These are phyloP conservation scores for Lithobates pipiens DNA, from an alignment of 2,797 vertebrate species.

Conservation along the genomic window DNA sequence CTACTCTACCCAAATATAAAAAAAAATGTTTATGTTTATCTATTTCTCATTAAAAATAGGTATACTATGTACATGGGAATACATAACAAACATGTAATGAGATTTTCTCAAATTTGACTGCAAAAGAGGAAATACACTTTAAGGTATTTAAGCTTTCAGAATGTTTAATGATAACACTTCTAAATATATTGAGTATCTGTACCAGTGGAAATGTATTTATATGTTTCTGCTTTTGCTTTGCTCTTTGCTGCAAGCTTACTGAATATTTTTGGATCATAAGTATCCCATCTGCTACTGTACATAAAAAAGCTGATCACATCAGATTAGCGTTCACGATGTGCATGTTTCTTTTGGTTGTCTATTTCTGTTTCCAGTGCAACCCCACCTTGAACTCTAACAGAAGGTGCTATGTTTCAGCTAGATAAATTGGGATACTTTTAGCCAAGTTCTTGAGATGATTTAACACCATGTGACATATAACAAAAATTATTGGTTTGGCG, in stretches of 20 bases:
- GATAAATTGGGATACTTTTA: slow-evolving; percentile 32
- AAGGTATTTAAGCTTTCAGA: background rate
- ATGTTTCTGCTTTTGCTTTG: background rate
- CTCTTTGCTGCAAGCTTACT: slow-evolving; percentile 3
- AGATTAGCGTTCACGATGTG: slow-evolving; percentile 35
- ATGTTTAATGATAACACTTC: background rate
- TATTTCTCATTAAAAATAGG: too few species aligned
- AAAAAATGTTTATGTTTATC: too few species aligned
- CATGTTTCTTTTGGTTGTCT: slow-evolving; percentile 38
- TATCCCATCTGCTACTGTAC: slow-evolving; percentile 46
- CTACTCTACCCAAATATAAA: too few species aligned
- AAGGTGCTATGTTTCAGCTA: slow-evolving; percentile 48
- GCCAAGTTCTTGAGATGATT: slow-evolving; percentile 27
- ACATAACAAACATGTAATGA: too few species aligned
- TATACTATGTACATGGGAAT: too few species aligned
- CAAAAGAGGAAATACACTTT: background rate
- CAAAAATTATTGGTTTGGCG: slow-evolving; percentile 19
- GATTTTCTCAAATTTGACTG: too few species aligned
- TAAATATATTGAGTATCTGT: background rate
- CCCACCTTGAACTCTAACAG: slow-evolving; percentile 44
- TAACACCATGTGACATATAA: slow-evolving; percentile 36
- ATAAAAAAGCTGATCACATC: slow-evolving; percentile 38
- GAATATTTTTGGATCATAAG: slow-evolving; percentile 27
- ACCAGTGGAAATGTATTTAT: background rate
- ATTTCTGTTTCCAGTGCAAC: slow-evolving; percentile 49